A percentile compares a stretch with the other conserved stretches of the same genome.
These are phyloP conservation scores for Rhea pennata DNA, from an alignment of 2,113 vertebrate species.

Conservation along the genomic window DNA sequence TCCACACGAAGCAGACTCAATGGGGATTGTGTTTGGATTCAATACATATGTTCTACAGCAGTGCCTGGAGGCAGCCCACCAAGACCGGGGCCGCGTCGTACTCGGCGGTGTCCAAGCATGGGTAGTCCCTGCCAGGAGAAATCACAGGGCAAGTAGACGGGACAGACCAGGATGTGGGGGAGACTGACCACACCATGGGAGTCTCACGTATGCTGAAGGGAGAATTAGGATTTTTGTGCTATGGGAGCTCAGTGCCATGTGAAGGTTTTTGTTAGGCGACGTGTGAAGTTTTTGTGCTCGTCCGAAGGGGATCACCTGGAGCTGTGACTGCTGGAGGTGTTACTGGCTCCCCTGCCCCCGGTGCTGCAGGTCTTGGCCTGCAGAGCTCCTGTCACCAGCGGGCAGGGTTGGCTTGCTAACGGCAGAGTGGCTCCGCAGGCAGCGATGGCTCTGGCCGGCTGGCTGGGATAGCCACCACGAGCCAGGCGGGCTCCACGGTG, in stretches of 20 bases:
- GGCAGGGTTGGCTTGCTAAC: too few relatives aligned
- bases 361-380: too few relatives aligned
- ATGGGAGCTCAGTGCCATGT: background rate
- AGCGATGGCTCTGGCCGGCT: too few relatives aligned
- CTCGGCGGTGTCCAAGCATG: background rate
- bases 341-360: too few relatives aligned
- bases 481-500: too few relatives aligned
- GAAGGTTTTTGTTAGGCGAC: too few relatives aligned
- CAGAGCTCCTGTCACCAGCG: too few relatives aligned
- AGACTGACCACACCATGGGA: background rate
- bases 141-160: background rate
- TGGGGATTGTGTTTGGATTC: background rate
- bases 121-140: background rate
- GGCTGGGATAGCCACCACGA: too few relatives aligned
- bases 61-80: constrained; percentile 28
- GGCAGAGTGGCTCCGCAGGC: too few relatives aligned
- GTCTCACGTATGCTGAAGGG: background rate
- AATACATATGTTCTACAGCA: background rate
- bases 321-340: too few relatives aligned
- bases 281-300: too few relatives aligned
- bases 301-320: too few relatives aligned
- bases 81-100: background rate
- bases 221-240: background rate
- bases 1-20: background rate
- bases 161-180: background rate